These are phyloP conservation scores for Thamnaconus septentrionalis DNA, from an alignment of 2,113 vertebrate genomes.

Conservation along the genomic window DNA sequence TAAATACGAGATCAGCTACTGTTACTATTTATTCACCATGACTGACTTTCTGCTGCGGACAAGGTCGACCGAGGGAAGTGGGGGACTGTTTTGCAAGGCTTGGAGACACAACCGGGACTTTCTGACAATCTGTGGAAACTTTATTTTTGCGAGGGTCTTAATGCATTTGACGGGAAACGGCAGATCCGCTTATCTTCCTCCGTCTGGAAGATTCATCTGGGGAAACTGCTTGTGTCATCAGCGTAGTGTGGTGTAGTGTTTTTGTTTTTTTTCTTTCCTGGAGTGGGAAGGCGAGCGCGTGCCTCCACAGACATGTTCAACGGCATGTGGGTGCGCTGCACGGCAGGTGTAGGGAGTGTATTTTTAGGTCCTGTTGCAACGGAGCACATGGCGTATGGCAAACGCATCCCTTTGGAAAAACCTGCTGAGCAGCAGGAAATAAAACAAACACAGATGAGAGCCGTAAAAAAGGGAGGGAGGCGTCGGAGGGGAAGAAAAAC, in stretches of 20 bases:
- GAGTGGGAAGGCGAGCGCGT: conserved; percentile 12
- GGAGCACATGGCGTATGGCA: conserved; percentile 37
- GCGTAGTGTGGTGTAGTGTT: conserved; percentile 1
- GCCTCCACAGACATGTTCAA: conserved; percentile 46
- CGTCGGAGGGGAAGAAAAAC: no score
- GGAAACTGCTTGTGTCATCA: conserved; percentile 52
- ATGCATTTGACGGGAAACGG: conserved; percentile 39
- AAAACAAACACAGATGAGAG: conserved; percentile 13
- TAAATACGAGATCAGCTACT: no score
- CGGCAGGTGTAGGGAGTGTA: conserved; percentile 62
- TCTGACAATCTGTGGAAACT: neutral
- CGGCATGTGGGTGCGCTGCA: conserved; percentile 33
- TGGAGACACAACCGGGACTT: no score
- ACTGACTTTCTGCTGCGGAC: no score
- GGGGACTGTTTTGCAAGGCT: no score
- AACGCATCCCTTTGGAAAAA: conserved; percentile 24
- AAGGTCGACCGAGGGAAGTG: no score
- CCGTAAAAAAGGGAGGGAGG: neutral
- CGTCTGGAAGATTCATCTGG: conserved; percentile 48
- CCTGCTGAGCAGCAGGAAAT: conserved; percentile 22
- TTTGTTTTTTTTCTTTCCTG: neutral
- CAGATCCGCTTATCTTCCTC: conserved; percentile 32
- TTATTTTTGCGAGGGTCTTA: conserved; percentile 17
- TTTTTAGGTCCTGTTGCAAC: conserved; percentile 53
- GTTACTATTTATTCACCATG: no score